Percentiles rank a stretch among this genome's conserved stretches.
phyloP scores from a whole-genome alignment of 2,888 invertebrate genomes.

The Cotesia congregata region DNA sequence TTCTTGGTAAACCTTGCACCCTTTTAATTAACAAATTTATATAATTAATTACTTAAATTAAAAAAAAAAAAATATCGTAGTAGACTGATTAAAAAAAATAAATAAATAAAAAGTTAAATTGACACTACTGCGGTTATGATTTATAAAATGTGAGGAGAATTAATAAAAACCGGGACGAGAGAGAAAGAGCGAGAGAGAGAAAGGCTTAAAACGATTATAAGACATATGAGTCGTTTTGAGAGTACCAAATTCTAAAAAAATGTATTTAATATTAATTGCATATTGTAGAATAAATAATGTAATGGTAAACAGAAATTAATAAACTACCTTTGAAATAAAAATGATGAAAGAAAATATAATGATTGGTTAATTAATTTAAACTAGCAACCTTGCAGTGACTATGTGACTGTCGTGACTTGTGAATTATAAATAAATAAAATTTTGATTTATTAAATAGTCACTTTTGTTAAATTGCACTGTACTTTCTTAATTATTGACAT shows the following conservation, averaged over 20 bases:
- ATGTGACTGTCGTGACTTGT: too few relatives aligned
- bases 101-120: slow-evolving; percentile 4
- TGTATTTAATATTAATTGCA: slow-evolving; percentile 62
- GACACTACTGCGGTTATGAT: not conserved
- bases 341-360: slow-evolving; percentile 28
- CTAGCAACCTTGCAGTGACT: too few relatives aligned
- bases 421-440: too few relatives aligned
- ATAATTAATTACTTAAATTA: slow-evolving; percentile 13
- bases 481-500: too few relatives aligned
- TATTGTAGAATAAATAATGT: slow-evolving; percentile 61
- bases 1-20: slow-evolving; percentile 36
- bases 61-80: slow-evolving; percentile 18
- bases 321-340: slow-evolving; percentile 49
- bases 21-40: slow-evolving; percentile 29
- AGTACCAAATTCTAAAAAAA: slow-evolving; percentile 69
- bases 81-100: slow-evolving; percentile 27
- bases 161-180: slow-evolving; percentile 24
- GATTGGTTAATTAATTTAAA: slow-evolving; percentile 28
- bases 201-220: slow-evolving; percentile 41
- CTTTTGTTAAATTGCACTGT: too few relatives aligned
- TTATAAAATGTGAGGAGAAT: slow-evolving; percentile 34
- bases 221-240: slow-evolving; percentile 61
- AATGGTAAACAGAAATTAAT: slow-evolving; percentile 50
- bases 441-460: too few relatives aligned
- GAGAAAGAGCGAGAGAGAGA: slow-evolving; percentile 34